A percentile compares a stretch with the other conserved stretches of the same genome.
These are phyloP conservation scores for Apomyelois bistriatella DNA, from an alignment of 2,888 invertebrate species.

Conservation along the genomic window DNA sequence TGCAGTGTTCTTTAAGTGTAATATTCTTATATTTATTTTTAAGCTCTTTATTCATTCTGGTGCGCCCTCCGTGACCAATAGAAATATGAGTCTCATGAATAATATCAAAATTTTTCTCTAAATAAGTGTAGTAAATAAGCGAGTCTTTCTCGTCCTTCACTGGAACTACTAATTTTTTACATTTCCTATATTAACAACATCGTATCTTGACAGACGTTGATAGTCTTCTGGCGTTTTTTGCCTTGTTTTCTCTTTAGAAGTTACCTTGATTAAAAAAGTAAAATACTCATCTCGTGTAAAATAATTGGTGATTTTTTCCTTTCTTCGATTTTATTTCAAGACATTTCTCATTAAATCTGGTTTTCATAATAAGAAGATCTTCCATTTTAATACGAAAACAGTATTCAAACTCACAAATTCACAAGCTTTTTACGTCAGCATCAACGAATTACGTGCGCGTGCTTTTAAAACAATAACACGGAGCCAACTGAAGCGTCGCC, in stretches of 20 bases:
- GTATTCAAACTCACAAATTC: not conserved
- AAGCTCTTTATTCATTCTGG: too few species aligned
- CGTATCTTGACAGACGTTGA: constrained; percentile 17
- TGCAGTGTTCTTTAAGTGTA: too few species aligned
- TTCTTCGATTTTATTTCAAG: not conserved
- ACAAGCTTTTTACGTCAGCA: not conserved
- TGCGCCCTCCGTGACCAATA: too few species aligned
- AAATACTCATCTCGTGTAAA: not conserved
- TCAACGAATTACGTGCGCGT: not conserved
- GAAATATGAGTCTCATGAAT: too few species aligned
- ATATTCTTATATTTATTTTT: too few species aligned
- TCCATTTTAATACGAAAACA: not conserved
- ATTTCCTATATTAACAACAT: not conserved
- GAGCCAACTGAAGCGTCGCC: not conserved
- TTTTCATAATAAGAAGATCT: not conserved
- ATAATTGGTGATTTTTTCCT: not conserved
- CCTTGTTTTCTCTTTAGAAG: not conserved
- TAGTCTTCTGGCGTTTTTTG: constrained; percentile 5
- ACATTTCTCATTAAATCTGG: not conserved
- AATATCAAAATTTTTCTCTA: too few species aligned
- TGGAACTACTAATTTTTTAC: not conserved
- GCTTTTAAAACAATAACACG: not conserved
- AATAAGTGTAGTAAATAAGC: too few species aligned
- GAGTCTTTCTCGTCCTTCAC: constrained; percentile 16
- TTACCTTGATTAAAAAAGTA: not conserved